A percentile compares a stretch with the other conserved stretches of the same genome.
Evolutionary conservation across 2,888 invertebrate genomes (phyloP).

Genomic region (Drosophila meridionalis): DNA sequence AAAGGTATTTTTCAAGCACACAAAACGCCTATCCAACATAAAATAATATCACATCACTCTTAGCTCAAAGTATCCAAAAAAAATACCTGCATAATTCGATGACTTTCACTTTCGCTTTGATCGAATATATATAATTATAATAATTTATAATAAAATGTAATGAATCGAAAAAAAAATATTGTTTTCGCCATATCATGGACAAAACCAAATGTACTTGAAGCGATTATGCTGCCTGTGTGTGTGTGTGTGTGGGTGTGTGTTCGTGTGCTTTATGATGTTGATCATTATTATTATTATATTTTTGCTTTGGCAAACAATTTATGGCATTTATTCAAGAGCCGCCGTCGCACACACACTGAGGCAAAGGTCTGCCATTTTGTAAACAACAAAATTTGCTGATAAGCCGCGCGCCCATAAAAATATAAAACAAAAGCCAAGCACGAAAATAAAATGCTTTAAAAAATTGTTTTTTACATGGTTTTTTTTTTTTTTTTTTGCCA

Average conservation of each 20-base stretch:
- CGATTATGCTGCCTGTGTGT: constrained; percentile 27
- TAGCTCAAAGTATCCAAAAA: constrained; percentile 2
- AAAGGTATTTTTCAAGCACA: constrained; percentile 3
- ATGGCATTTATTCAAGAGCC: constrained; percentile 67
- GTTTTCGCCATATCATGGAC: constrained; percentile 44
- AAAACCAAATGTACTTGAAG: constrained; percentile 54
- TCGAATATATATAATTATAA: constrained; percentile 51
- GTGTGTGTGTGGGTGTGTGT: constrained; percentile 7
- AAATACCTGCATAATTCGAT: constrained; percentile 44
- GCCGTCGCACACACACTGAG: constrained; percentile 10
- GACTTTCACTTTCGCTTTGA: constrained; percentile 58
- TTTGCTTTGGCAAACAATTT: constrained; percentile 67
- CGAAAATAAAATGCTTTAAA: constrained; percentile 27
- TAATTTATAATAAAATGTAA: constrained; percentile 40
- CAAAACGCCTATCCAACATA: constrained; percentile 1
- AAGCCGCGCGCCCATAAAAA: constrained; percentile 47
- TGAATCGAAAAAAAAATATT: constrained; percentile 20
- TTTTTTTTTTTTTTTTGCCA: constrained; percentile 30
- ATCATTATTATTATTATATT: constrained; percentile 27
- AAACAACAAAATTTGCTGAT: constrained; percentile 64
- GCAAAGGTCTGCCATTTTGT: constrained; percentile 72
- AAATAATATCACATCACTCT: constrained; percentile 10
- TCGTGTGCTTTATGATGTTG: constrained; percentile 23
- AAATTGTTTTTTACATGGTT: constrained; percentile 10
- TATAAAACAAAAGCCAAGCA: constrained; percentile 12